phyloP scores from a whole-genome alignment of 2,888 invertebrate genomes.

The Patella ulyssiponensis region DNA sequence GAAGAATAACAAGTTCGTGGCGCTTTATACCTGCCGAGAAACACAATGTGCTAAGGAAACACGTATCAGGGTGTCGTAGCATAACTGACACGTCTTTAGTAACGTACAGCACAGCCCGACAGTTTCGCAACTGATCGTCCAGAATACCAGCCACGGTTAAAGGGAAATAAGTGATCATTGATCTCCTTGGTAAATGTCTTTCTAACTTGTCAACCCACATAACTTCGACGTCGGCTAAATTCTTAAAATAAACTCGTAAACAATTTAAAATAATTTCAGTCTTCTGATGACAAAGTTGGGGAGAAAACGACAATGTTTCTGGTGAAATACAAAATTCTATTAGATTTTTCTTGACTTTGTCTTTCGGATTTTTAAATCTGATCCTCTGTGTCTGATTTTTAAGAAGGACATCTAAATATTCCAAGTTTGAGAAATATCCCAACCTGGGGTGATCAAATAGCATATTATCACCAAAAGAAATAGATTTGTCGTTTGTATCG shows the following conservation, averaged over 20 bases:
- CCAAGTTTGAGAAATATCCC: background rate
- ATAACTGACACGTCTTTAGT: conserved; percentile 26
- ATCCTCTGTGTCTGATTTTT: background rate
- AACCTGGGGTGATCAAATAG: background rate
- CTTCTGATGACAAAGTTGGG: conserved; percentile 23
- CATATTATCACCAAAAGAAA: background rate
- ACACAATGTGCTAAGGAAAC: conserved; percentile 39
- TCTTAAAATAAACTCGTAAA: conserved; percentile 31
- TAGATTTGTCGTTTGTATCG: background rate
- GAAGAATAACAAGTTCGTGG: conserved; percentile 24
- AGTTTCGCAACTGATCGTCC: background rate
- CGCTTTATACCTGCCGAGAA: conserved; percentile 29
- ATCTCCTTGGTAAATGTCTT: conserved; percentile 15
- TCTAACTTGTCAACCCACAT: conserved; percentile 30
- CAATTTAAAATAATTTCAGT: conserved; percentile 36
- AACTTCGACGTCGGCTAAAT: conserved; percentile 33
- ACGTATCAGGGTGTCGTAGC: conserved; percentile 34
- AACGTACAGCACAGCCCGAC: conserved; percentile 30
- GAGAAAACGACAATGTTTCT: background rate
- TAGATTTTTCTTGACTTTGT: background rate
- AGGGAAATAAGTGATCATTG: background rate
- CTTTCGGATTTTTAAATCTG: too few relatives aligned
- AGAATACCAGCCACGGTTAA: conserved; percentile 10
- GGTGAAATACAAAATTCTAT: background rate
- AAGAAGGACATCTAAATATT: background rate